Percentiles rank a stretch among this genome's conserved stretches.
Conservation (phyloP, 2,797 vertebrate species). For the Rhabdophis nuchalis region DNA sequence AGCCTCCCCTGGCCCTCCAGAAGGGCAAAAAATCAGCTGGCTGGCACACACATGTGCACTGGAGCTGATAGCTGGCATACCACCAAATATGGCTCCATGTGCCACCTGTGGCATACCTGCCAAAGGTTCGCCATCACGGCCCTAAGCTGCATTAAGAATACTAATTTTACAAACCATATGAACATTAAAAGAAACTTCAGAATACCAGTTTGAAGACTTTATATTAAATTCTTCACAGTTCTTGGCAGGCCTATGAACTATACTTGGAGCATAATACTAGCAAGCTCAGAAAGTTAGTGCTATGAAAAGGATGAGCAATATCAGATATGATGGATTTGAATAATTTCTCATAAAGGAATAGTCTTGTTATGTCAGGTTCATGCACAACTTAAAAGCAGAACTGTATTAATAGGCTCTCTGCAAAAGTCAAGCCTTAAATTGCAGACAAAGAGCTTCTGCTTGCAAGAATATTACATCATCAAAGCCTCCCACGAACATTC, state of each 20-base stretch:
- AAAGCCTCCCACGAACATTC: conserved; percentile 47
- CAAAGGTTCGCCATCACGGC: neutral
- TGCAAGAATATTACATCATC: conserved; percentile 42
- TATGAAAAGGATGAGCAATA: conserved; percentile 28
- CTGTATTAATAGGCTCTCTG: conserved; percentile 28
- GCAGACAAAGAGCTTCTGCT: conserved; percentile 59
- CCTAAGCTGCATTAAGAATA: conserved; percentile 28
- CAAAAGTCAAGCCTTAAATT: conserved; percentile 53
- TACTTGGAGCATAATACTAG: neutral
- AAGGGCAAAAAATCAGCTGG: too few relatives aligned
- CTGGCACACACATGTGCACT: too few relatives aligned
- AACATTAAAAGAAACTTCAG: conserved; percentile 56
- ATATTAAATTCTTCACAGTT: conserved; percentile 18
- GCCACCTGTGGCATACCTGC: too few relatives aligned
- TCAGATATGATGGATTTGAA: conserved; percentile 41
- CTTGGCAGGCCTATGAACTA: conserved; percentile 30
- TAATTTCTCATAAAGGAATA: conserved; percentile 24
- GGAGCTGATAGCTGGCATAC: too few relatives aligned
- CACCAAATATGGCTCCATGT: too few relatives aligned
- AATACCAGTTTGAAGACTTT: conserved; percentile 34
- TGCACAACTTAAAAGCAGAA: conserved; percentile 37
- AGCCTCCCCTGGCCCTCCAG: too few relatives aligned
- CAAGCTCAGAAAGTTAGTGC: conserved; percentile 31
- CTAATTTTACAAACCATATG: conserved; percentile 29
- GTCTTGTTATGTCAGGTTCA: conserved; percentile 30